Conservation (phyloP, 2,797 vertebrate species). For the Amblyopsis hoosieri region DNA sequence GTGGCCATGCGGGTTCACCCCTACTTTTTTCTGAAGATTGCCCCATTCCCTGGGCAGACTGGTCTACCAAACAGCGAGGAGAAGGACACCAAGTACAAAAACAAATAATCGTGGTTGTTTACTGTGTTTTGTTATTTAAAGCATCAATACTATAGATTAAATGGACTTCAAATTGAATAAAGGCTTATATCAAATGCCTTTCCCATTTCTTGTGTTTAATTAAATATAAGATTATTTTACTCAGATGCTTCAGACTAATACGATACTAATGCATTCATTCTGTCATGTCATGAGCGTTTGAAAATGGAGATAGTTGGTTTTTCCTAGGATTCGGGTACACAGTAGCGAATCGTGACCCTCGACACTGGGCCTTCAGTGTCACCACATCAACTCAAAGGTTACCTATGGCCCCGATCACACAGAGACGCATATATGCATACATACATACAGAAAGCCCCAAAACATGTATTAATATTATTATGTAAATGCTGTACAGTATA, state of each 20-base stretch:
- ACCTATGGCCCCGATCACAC: too few species aligned
- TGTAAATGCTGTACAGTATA: too few species aligned
- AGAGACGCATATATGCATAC: too few species aligned
- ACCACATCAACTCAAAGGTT: too few species aligned
- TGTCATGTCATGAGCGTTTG: neutral
- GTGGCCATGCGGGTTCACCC: constrained; percentile 84
- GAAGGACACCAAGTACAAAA: constrained; percentile 78
- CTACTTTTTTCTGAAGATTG: constrained; percentile 80
- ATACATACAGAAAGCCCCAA: too few species aligned
- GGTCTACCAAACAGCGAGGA: constrained; percentile 69
- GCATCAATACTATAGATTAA: constrained; percentile 28
- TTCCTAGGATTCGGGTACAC: too few species aligned
- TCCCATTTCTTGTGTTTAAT: constrained; percentile 30
- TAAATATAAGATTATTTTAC: constrained; percentile 56
- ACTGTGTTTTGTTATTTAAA: constrained; percentile 31
- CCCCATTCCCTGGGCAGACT: constrained; percentile 48
- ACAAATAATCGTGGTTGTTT: constrained; percentile 48
- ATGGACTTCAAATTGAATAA: constrained; percentile 9
- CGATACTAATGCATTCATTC: constrained; percentile 15
- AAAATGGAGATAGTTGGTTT: too few species aligned
- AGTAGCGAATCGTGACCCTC: too few species aligned
- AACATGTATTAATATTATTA: too few species aligned
- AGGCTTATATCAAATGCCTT: constrained; percentile 32
- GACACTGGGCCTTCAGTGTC: too few species aligned
- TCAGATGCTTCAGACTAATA: constrained; percentile 22